phyloP scores from a whole-genome alignment of 1,140 invertebrate genomes.

The Drosophila mauritiana region DNA sequence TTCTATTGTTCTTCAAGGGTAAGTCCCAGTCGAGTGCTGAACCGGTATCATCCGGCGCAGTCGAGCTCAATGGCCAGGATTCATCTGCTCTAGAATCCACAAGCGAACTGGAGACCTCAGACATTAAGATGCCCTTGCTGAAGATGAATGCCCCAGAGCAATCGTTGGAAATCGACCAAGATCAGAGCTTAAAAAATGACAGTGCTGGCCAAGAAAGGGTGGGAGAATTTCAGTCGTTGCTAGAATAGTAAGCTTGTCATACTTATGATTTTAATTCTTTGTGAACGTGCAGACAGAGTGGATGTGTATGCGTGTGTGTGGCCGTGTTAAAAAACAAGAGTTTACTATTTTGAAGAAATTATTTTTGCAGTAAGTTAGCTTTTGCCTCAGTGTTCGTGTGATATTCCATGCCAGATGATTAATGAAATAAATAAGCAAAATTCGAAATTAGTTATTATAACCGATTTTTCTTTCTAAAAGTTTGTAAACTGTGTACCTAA shows the following conservation, averaged over 20 bases:
- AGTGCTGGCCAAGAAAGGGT: constrained; percentile 31
- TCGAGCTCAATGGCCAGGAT: constrained; percentile 32
- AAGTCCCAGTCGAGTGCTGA: constrained; percentile 55
- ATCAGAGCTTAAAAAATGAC: constrained; percentile 52
- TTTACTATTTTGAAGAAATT: constrained; percentile 73
- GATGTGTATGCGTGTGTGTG: constrained; percentile 2
- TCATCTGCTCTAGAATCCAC: constrained; percentile 43
- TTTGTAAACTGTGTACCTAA: constrained; percentile 78
- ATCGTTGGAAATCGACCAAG: constrained; percentile 22
- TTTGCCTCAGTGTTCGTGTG: constrained; percentile 74
- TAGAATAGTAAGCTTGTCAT: constrained; percentile 49
- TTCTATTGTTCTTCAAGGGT: constrained; percentile 19
- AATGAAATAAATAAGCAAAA: constrained; percentile 20
- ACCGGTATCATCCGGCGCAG: constrained; percentile 6
- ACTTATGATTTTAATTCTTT: constrained; percentile 7
- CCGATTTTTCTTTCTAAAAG: constrained; percentile 67
- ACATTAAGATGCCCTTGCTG: constrained; percentile 72
- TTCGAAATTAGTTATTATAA: constrained; percentile 49
- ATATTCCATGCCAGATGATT: constrained; percentile 65
- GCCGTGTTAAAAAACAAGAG: constrained; percentile 31
- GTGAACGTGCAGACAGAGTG: background rate
- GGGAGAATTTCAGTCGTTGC: constrained; percentile 62
- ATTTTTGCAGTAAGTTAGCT: constrained; percentile 59
- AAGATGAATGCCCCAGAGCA: constrained; percentile 57
- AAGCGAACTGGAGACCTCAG: constrained; percentile 52